phyloP scores from a whole-genome alignment of 2,797 vertebrate species.

The Spinibarbus caldwelli region DNA sequence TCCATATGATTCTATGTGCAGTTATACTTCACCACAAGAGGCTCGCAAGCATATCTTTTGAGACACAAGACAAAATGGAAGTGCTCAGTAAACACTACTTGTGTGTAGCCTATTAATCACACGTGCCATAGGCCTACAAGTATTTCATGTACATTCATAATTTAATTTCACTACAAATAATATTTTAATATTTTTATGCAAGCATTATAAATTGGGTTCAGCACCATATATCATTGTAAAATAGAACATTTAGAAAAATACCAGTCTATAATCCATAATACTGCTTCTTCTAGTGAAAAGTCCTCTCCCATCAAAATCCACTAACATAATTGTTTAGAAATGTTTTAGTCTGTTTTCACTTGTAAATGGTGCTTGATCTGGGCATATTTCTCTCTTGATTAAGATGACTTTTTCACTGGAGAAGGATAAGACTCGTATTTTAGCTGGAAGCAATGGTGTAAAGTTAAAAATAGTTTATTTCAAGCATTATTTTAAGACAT shows the following conservation, averaged over 20 bases:
- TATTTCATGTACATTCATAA: neutral
- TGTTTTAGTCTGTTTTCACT: neutral
- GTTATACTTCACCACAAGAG: neutral
- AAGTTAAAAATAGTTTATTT: neutral
- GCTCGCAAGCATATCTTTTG: neutral
- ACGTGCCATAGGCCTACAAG: neutral
- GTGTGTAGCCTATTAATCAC: slow-evolving; percentile 10
- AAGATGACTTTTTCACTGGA: neutral
- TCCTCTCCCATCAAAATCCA: neutral
- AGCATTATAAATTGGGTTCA: neutral
- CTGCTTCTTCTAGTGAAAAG: neutral
- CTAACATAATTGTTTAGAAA: neutral
- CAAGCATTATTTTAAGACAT: neutral
- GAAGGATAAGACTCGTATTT: neutral
- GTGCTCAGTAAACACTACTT: slow-evolving; percentile 4
- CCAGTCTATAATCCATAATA: neutral
- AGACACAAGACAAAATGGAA: slow-evolving; percentile 8
- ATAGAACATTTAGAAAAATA: neutral
- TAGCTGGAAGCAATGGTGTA: neutral
- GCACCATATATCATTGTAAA: neutral
- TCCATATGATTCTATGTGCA: slow-evolving; percentile 55
- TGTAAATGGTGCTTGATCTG: neutral
- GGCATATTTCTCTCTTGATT: neutral
- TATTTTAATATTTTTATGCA: neutral
- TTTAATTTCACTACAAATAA: neutral